These are phyloP conservation scores for Elephantulus edwardii DNA, from an alignment of 2,113 vertebrate species.

Conservation along the genomic window DNA sequence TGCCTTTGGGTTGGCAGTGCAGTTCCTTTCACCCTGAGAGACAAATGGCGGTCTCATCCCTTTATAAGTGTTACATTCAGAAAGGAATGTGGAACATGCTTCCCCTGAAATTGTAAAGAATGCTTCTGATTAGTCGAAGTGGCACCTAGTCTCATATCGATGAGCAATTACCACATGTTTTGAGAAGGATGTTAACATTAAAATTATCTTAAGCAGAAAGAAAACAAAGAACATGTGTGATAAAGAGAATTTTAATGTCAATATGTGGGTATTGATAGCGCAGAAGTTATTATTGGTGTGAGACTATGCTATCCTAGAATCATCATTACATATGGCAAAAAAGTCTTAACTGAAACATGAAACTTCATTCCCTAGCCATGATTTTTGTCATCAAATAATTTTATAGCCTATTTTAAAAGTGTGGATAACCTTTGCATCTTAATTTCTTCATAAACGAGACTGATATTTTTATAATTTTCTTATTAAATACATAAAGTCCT, in stretches of 20 bases:
- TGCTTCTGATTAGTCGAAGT: background rate
- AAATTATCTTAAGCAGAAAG: conserved; percentile 2
- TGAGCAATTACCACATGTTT: background rate
- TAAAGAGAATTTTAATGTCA: conserved; percentile 26
- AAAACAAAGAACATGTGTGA: conserved; percentile 8
- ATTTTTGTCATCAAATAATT: background rate
- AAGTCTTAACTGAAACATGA: background rate
- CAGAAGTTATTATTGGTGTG: background rate
- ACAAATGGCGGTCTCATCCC: no score
- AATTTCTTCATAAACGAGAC: conserved; percentile 49
- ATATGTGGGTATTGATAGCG: background rate
- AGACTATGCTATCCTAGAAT: background rate
- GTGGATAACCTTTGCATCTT: conserved; percentile 38
- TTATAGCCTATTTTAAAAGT: background rate
- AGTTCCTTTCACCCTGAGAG: no score
- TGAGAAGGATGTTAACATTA: background rate
- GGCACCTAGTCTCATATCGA: background rate
- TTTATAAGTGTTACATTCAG: background rate
- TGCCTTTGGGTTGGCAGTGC: no score
- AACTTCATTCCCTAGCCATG: background rate
- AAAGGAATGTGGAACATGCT: background rate
- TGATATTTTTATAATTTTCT: conserved; percentile 56
- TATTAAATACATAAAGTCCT: conserved; percentile 61
- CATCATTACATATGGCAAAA: background rate
- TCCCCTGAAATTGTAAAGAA: background rate